A percentile compares a stretch with the other conserved stretches of the same genome.
Conservation (phyloP, 2,888 invertebrate species). For the Syritta pipiens region DNA sequence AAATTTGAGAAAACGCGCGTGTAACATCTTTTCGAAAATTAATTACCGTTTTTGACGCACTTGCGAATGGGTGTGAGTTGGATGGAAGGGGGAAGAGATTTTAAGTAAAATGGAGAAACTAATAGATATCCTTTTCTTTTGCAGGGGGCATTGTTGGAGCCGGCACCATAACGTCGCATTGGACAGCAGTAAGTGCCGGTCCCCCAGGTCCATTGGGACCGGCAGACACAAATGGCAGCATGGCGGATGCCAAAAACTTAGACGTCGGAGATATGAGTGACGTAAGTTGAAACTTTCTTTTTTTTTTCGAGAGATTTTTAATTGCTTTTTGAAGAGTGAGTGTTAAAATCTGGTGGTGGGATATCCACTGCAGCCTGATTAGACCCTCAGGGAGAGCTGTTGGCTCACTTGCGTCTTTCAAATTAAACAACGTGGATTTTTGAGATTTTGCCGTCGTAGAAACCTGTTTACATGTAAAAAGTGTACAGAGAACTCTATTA, state of each 20-base stretch:
- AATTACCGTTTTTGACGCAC: background rate
- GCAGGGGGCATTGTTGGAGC: slow-evolving; percentile 87
- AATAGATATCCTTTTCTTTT: slow-evolving; percentile 72
- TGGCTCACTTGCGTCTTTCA: too few relatives aligned
- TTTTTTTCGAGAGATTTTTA: too few relatives aligned
- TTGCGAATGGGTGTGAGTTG: background rate
- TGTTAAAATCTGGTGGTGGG: too few relatives aligned
- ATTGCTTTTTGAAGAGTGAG: too few relatives aligned
- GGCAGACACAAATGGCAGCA: slow-evolving; percentile 95
- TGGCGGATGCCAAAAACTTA: slow-evolving; percentile 93
- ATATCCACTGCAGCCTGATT: too few relatives aligned
- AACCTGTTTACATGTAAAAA: too few relatives aligned
- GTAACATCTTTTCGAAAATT: slow-evolving; percentile 5
- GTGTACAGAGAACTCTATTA: too few relatives aligned
- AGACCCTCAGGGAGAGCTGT: too few relatives aligned
- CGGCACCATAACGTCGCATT: slow-evolving; percentile 98
- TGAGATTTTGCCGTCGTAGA: too few relatives aligned
- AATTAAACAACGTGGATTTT: too few relatives aligned
- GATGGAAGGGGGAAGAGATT: background rate
- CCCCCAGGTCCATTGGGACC: slow-evolving; percentile 82
- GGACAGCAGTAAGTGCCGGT: slow-evolving; percentile 93
- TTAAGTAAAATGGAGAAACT: background rate
- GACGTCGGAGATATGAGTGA: slow-evolving; percentile 96
- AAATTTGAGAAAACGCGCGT: slow-evolving; percentile 14
- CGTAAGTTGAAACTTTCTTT: slow-evolving; percentile 81